These are phyloP conservation scores for Opisthograptis luteolata DNA, from an alignment of 2,888 invertebrate genomes.

Conservation along the genomic window DNA sequence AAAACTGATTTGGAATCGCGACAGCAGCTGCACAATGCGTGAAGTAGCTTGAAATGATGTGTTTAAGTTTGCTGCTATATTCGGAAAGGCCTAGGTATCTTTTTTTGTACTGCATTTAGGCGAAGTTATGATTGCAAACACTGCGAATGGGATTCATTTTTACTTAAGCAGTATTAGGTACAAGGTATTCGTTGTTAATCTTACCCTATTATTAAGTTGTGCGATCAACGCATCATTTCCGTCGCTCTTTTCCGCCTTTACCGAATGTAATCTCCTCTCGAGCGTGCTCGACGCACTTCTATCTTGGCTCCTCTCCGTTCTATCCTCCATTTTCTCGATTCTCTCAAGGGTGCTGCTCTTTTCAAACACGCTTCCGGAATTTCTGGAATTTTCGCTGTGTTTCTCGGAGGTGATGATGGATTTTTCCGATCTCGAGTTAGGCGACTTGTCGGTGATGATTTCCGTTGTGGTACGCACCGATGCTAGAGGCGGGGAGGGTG, in stretches of 20 bases:
- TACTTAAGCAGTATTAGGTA: no score
- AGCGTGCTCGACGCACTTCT: constrained; percentile 51
- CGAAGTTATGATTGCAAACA: no score
- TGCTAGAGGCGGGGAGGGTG: constrained; percentile 57
- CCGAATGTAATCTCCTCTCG: constrained; percentile 58
- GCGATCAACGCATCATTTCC: constrained; percentile 67
- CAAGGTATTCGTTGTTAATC: constrained; percentile 35
- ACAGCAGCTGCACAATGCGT: no score
- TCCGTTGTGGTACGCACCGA: constrained; percentile 43
- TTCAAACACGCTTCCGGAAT: constrained; percentile 39
- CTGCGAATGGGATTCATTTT: no score
- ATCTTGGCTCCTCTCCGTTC: constrained; percentile 47
- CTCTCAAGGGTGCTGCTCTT: constrained; percentile 51
- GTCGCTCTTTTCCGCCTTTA: constrained; percentile 55
- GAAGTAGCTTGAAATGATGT: no score
- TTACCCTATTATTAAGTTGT: constrained; percentile 79
- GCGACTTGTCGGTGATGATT: constrained; percentile 45
- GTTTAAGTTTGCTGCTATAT: no score
- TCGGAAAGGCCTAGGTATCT: no score
- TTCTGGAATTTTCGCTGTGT: constrained; percentile 42
- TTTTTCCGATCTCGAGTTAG: constrained; percentile 47
- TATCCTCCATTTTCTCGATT: constrained; percentile 54
- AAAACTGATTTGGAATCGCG: no score
- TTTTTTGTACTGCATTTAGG: no score
- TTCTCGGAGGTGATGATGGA: constrained; percentile 41